These are phyloP conservation scores for Hetaerina titia DNA, from an alignment of 2,888 invertebrate genomes.

Conservation along the genomic window DNA sequence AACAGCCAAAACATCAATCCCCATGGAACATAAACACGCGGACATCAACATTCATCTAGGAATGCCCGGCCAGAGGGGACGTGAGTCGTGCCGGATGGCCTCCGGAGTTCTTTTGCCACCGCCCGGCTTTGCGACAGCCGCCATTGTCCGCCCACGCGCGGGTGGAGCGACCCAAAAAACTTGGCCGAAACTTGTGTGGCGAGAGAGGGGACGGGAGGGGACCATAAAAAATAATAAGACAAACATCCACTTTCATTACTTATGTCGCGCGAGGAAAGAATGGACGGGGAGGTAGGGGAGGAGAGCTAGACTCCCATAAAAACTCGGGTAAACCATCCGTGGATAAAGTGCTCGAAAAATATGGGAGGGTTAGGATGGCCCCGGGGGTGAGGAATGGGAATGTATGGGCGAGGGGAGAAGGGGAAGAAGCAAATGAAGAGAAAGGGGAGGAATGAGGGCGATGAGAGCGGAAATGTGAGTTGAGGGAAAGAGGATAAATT, in stretches of 20 bases:
- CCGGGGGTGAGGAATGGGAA: background rate
- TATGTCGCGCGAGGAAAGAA: constrained; percentile 7
- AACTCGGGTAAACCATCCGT: constrained; percentile 18
- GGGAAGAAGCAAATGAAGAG: background rate
- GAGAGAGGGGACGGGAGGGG: background rate
- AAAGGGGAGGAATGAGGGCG: background rate
- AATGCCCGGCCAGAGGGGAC: background rate
- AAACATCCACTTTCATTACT: constrained; percentile 44
- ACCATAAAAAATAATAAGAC: constrained; percentile 49
- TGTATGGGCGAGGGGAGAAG: background rate
- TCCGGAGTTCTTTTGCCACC: background rate
- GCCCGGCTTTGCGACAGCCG: too few species aligned
- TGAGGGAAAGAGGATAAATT: background rate
- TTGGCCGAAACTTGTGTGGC: background rate
- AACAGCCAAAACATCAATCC: constrained; percentile 8
- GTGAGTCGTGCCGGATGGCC: constrained; percentile 2
- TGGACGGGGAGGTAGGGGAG: background rate
- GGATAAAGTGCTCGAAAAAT: constrained; percentile 35
- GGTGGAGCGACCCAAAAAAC: background rate
- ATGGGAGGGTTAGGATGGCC: background rate
- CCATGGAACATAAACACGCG: background rate
- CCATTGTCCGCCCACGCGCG: background rate
- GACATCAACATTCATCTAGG: background rate
- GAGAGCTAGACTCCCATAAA: background rate
- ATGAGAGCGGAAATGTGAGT: background rate